Conservation (phyloP, 2,888 invertebrate genomes). For the Ornithoptera priamus region DNA sequence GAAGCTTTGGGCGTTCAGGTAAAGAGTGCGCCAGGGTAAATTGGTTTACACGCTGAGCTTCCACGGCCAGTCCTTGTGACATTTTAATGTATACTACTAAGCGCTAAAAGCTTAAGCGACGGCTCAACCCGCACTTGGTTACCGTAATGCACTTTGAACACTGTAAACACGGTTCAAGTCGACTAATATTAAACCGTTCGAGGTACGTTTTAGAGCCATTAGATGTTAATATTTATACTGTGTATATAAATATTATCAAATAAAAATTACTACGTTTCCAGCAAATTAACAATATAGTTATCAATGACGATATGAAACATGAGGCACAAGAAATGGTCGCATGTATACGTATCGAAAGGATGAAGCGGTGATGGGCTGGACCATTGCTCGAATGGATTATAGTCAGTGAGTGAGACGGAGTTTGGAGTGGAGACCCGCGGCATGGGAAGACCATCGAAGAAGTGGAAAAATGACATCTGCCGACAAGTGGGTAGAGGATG, state of each 20-base stretch:
- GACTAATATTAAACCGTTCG: slow-evolving; percentile 1
- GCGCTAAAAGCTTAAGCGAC: slow-evolving; percentile 20
- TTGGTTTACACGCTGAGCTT: slow-evolving; percentile 7
- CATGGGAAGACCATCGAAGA: no score
- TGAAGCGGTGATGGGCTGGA: no score
- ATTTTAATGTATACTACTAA: slow-evolving; percentile 16
- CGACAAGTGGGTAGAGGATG: no score
- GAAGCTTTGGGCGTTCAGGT: slow-evolving; percentile 20
- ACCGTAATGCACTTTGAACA: slow-evolving; percentile 8
- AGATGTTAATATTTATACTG: neutral
- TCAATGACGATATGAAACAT: no score
- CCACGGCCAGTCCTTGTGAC: slow-evolving; percentile 12
- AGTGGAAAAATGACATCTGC: no score
- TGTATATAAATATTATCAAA: neutral
- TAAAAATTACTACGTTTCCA: neutral
- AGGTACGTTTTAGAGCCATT: slow-evolving; percentile 2
- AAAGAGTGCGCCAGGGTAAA: slow-evolving; percentile 9
- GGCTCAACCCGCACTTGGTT: neutral
- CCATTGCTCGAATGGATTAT: no score
- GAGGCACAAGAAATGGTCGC: no score
- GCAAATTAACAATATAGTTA: no score
- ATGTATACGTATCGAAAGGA: no score
- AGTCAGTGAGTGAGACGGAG: no score
- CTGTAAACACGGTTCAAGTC: slow-evolving; percentile 6
- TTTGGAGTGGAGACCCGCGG: no score